A percentile compares a stretch with the other conserved stretches of the same genome.
phyloP scores from a whole-genome alignment of 2,113 vertebrate species.

The Telmatochromis sp. region DNA sequence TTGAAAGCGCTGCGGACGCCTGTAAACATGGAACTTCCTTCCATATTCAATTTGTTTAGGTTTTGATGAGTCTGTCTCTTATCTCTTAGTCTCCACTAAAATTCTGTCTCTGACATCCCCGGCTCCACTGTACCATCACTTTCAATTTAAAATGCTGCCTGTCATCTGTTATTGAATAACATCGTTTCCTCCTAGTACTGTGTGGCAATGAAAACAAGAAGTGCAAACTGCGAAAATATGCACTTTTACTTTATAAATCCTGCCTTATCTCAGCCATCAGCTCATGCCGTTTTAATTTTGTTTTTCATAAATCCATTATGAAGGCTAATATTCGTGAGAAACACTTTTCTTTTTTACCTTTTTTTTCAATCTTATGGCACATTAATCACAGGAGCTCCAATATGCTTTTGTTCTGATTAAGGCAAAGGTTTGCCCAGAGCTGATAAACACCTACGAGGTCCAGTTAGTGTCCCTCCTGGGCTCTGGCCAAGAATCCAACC shows the following conservation, averaged over 20 bases:
- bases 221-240: background rate
- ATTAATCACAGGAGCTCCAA: slow-evolving; percentile 58
- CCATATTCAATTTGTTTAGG: background rate
- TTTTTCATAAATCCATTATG: slow-evolving; percentile 45
- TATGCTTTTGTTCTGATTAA: slow-evolving; percentile 47
- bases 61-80: slow-evolving; percentile 3
- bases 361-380: background rate
- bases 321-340: slow-evolving; percentile 47
- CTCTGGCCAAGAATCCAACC: background rate
- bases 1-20: background rate
- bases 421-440: slow-evolving; percentile 39
- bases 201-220: background rate
- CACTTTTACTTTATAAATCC: background rate
- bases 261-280: background rate
- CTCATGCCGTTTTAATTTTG: slow-evolving; percentile 1
- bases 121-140: background rate
- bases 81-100: background rate
- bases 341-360: background rate
- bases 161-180: background rate
- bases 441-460: slow-evolving; percentile 50
- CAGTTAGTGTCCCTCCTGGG: slow-evolving; percentile 34
- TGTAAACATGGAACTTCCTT: slow-evolving; percentile 17
- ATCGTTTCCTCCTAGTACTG: background rate
- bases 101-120: background rate
- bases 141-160: background rate